Conservation (phyloP, 1,140 invertebrate species). For the Macrobrachium nipponense region DNA sequence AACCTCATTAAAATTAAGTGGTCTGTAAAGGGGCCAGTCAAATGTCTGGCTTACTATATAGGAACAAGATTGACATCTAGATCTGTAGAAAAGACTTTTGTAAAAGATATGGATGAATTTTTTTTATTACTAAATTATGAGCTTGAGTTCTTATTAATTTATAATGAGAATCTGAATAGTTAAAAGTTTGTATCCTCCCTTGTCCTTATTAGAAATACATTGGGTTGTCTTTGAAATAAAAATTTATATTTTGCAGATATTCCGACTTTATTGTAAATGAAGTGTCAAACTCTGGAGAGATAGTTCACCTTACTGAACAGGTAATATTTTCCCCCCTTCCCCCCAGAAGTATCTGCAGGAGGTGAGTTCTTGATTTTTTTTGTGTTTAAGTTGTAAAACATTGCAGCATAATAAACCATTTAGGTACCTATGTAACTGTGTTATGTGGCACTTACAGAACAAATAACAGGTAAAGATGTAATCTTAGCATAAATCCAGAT, state of each 20-base stretch:
- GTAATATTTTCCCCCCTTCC: conserved; percentile 73
- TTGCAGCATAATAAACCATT: neutral
- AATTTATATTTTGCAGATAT: conserved; percentile 73
- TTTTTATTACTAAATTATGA: no score
- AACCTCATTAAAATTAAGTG: no score
- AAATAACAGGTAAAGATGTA: no score
- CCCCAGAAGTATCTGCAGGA: conserved; percentile 68
- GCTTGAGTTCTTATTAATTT: no score
- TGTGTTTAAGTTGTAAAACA: conserved; percentile 36
- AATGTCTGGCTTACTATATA: no score
- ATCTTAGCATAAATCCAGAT: no score
- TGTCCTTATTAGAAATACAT: conserved; percentile 34
- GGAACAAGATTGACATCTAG: no score
- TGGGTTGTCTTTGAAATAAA: conserved; percentile 38
- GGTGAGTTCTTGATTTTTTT: conserved; percentile 71
- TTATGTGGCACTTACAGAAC: no score
- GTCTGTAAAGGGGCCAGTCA: no score
- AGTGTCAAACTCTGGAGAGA: conserved; percentile 79
- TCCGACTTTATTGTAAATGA: conserved; percentile 94
- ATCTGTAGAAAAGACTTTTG: no score
- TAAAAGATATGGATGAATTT: no score
- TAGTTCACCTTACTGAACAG: conserved; percentile 79
- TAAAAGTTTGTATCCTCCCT: neutral
- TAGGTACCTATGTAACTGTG: conserved; percentile 21
- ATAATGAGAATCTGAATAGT: no score